Evolutionary conservation across 2,797 vertebrate genomes (phyloP).

Genomic region (Anas flavirostris): DNA sequence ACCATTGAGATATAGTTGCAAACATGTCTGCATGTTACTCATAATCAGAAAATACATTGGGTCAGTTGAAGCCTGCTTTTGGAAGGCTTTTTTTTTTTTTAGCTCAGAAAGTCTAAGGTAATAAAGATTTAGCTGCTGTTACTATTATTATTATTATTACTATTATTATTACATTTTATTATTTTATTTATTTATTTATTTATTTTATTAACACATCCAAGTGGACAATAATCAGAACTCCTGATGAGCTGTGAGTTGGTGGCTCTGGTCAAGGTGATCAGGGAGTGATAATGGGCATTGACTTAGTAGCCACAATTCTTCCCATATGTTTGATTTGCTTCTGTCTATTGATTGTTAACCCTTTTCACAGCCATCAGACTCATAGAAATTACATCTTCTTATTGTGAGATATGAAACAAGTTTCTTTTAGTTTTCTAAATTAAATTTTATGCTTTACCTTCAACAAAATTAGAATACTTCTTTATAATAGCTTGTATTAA

Average conservation of each 20-base stretch:
- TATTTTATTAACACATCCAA: too few species aligned
- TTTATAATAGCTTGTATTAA: not conserved
- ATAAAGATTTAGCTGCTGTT: too few species aligned
- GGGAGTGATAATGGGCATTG: not conserved
- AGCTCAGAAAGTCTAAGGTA: too few species aligned
- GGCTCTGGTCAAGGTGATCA: not conserved
- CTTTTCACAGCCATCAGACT: not conserved
- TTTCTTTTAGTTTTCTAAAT: not conserved
- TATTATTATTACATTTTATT: too few species aligned
- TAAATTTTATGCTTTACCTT: not conserved
- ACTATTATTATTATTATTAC: too few species aligned
- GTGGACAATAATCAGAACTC: not conserved
- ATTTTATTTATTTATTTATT: too few species aligned
- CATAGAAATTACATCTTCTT: not conserved
- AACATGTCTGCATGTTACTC: not conserved
- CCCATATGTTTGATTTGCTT: not conserved
- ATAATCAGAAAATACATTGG: not conserved
- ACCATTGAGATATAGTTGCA: not conserved
- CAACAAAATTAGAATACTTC: not conserved
- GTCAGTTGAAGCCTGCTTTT: not conserved
- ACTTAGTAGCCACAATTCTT: not conserved
- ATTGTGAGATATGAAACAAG: not conserved
- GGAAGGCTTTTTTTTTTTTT: not conserved
- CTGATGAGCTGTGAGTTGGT: not conserved
- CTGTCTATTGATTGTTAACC: not conserved